These are phyloP conservation scores for Oreochromis spilurus DNA, from an alignment of 2,113 vertebrate genomes.

Conservation along the genomic window DNA sequence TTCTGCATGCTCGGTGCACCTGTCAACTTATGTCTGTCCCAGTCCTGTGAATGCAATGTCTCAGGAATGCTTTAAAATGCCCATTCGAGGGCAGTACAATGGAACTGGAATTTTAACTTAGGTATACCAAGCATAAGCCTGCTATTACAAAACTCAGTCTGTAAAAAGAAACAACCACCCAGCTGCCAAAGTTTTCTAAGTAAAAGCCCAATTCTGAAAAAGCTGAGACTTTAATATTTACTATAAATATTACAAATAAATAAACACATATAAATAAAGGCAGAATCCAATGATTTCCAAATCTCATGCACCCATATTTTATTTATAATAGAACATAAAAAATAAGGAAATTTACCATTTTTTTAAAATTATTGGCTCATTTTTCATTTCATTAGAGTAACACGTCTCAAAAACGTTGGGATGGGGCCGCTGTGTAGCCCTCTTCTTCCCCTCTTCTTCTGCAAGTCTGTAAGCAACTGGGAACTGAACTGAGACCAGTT, in stretches of 20 bases:
- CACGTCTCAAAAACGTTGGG: neutral
- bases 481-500: neutral
- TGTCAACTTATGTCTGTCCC: neutral
- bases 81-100: neutral
- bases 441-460: neutral
- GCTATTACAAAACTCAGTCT: neutral
- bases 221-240: neutral
- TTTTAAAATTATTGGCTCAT: fast-evolving
- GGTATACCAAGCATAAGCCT: neutral
- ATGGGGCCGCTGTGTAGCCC: neutral
- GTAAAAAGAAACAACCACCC: neutral
- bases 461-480: neutral
- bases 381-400: neutral
- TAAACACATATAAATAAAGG: neutral
- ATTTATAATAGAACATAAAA: neutral
- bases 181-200: neutral
- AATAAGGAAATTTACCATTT: neutral
- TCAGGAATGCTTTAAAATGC: neutral
- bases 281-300: neutral
- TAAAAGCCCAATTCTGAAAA: neutral
- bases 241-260: neutral
- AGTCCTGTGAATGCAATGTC: neutral
- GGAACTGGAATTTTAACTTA: neutral
- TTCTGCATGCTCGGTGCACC: neutral
- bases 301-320: neutral